phyloP scores from a whole-genome alignment of 2,113 vertebrate genomes.

The Ibidorhyncha struthersii region DNA sequence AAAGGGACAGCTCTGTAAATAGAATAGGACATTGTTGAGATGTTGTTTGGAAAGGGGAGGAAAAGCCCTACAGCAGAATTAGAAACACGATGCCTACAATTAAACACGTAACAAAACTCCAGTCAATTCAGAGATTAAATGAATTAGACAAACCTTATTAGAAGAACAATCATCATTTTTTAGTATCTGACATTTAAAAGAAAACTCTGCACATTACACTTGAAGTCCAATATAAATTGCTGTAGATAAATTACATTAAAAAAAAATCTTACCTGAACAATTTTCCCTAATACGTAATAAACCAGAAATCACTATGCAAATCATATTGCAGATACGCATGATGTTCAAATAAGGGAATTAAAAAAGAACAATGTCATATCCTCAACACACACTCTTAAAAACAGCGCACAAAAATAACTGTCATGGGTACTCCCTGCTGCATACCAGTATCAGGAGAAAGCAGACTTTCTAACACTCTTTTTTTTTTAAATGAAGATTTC shows the following conservation, averaged over 20 bases:
- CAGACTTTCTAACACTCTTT: rapidly evolving
- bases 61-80: not conserved
- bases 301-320: not conserved
- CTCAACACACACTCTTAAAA: not conserved
- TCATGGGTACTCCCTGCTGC: not conserved
- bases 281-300: rapidly evolving
- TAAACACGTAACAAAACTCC: not conserved
- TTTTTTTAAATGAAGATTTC: not conserved
- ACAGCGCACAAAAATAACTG: not conserved
- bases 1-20: not conserved
- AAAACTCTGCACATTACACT: not conserved
- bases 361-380: rapidly evolving
- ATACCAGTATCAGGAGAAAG: not conserved
- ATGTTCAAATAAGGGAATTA: not conserved
- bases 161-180: not conserved
- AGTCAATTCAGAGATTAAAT: not conserved
- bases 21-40: no score
- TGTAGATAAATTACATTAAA: not conserved
- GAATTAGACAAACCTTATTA: not conserved
- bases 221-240: not conserved
- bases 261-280: not conserved
- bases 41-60: not conserved
- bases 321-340: not conserved
- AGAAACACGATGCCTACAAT: not conserved
- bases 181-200: no score